A percentile compares a stretch with the other conserved stretches of the same genome.
These are phyloP conservation scores for Peribatodes rhomboidaria DNA, from an alignment of 2,888 invertebrate species.

Conservation along the genomic window DNA sequence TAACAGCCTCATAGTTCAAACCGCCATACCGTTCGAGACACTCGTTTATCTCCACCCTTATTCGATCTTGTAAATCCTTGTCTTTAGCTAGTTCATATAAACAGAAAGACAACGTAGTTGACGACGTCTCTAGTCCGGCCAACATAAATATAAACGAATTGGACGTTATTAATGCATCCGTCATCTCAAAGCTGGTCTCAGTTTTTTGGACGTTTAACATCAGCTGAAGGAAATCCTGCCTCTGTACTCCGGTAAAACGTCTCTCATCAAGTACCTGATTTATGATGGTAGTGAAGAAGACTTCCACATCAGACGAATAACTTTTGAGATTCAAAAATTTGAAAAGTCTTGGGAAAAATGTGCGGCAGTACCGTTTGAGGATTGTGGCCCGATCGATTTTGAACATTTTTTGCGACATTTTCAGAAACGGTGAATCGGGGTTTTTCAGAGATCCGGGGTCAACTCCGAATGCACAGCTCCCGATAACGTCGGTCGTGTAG, in stretches of 20 bases:
- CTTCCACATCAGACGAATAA: constrained; percentile 75
- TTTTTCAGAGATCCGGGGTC: constrained; percentile 75
- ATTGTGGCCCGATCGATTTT: constrained; percentile 70
- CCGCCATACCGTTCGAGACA: constrained; percentile 65
- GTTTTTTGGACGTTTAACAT: constrained; percentile 79
- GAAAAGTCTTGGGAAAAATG: constrained; percentile 77
- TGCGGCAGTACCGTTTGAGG: constrained; percentile 76
- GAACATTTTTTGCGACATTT: constrained; percentile 82
- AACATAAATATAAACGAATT: constrained; percentile 84
- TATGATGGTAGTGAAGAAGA: constrained; percentile 75
- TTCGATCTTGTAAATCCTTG: constrained; percentile 69
- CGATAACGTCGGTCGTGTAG: constrained; percentile 81
- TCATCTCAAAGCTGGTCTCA: constrained; percentile 72
- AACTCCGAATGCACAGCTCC: constrained; percentile 81
- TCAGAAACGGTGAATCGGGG: constrained; percentile 75
- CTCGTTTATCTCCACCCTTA: constrained; percentile 71
- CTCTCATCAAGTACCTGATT: constrained; percentile 75
- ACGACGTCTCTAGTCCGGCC: constrained; percentile 80
- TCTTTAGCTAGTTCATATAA: constrained; percentile 78
- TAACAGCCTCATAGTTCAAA: constrained; percentile 75
- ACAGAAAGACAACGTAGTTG: constrained; percentile 79
- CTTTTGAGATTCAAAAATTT: constrained; percentile 77
- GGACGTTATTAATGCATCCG: constrained; percentile 80
- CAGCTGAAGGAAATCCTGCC: constrained; percentile 80
- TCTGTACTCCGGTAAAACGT: constrained; percentile 64